Percentiles rank a stretch among this genome's conserved stretches.
These are phyloP conservation scores for Tetheella fluctuosa DNA, from an alignment of 2,888 invertebrate genomes.

Conservation along the genomic window DNA sequence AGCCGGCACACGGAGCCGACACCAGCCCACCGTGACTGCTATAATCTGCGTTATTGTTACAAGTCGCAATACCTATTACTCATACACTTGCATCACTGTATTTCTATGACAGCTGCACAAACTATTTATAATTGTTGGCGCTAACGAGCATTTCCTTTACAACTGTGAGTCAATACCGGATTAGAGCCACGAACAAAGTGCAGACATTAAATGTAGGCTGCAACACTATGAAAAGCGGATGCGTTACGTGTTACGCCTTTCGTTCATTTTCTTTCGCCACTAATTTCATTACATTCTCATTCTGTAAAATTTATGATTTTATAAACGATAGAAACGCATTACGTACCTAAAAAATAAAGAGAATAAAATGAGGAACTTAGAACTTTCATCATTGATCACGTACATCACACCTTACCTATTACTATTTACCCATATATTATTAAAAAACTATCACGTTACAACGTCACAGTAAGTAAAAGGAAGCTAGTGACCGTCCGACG, in stretches of 20 bases:
- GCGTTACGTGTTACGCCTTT: not conserved
- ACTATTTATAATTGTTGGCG: constrained; percentile 14
- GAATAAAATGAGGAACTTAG: too few relatives aligned
- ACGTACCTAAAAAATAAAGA: too few relatives aligned
- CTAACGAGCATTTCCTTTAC: constrained; percentile 20
- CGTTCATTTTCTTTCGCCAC: too few relatives aligned
- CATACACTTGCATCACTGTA: constrained; percentile 20
- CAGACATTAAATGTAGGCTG: constrained; percentile 21
- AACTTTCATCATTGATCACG: too few relatives aligned
- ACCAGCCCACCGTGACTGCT: not conserved
- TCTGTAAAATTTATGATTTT: too few relatives aligned
- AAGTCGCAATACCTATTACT: constrained; percentile 1
- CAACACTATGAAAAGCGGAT: not conserved
- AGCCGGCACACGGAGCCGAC: too few relatives aligned
- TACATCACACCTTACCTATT: not conserved
- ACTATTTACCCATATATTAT: too few relatives aligned
- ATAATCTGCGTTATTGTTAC: not conserved
- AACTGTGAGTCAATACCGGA: constrained; percentile 30
- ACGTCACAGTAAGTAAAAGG: constrained; percentile 2
- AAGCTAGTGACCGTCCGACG: not conserved
- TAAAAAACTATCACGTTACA: too few relatives aligned
- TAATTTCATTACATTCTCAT: too few relatives aligned
- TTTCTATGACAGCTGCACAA: constrained; percentile 27
- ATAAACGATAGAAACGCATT: too few relatives aligned
- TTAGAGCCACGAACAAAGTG: constrained; percentile 12